Conservation (phyloP, 2,113 vertebrate species). For the Gobiocypris rarus region DNA sequence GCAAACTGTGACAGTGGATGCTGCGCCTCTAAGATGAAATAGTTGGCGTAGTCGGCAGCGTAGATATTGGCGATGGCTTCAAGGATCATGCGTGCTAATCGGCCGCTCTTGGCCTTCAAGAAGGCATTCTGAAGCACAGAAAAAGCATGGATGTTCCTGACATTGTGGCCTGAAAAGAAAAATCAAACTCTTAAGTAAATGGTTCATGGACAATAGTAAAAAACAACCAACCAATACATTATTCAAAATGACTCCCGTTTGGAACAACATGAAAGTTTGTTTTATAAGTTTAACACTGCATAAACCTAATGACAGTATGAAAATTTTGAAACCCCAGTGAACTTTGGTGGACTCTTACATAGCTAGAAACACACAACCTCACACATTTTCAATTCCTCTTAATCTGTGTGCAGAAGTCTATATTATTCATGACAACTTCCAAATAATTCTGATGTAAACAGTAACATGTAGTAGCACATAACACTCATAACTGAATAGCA, state of each 20-base stretch:
- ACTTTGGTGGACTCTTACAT: neutral
- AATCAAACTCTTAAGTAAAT: neutral
- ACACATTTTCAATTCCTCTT: neutral
- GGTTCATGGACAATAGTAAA: neutral
- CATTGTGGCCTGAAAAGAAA: slow-evolving; percentile 77
- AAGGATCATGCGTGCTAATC: slow-evolving; percentile 90
- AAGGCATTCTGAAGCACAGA: slow-evolving; percentile 96
- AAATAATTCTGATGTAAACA: neutral
- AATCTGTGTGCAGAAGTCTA: neutral
- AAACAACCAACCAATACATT: neutral
- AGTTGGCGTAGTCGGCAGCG: slow-evolving; percentile 92
- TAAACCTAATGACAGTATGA: neutral
- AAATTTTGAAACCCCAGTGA: neutral
- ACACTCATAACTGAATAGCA: neutral
- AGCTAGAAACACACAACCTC: neutral
- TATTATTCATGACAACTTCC: neutral
- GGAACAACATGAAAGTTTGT: neutral
- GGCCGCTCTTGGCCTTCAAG: slow-evolving; percentile 90
- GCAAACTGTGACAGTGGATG: slow-evolving; percentile 95
- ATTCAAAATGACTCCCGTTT: neutral
- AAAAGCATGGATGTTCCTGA: slow-evolving; percentile 96
- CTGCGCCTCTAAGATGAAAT: slow-evolving; percentile 96
- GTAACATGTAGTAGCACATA: neutral
- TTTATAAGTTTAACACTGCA: neutral
- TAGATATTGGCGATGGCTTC: slow-evolving; percentile 96